These are phyloP conservation scores for Phrynocephalus forsythii DNA, from an alignment of 2,797 vertebrate genomes.

Conservation along the genomic window DNA sequence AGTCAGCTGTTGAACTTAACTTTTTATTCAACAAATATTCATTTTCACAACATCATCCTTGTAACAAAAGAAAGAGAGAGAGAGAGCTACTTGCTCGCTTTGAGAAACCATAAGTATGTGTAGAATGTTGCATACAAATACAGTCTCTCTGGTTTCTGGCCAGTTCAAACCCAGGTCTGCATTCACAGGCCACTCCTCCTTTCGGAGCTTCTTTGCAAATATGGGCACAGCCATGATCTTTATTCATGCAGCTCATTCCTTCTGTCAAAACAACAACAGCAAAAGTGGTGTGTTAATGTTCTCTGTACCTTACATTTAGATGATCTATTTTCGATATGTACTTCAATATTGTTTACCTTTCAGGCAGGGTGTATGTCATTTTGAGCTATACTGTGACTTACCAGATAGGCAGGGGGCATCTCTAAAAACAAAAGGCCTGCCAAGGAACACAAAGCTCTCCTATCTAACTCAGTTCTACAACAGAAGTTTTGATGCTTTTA, in stretches of 20 bases:
- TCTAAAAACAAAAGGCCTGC: background rate
- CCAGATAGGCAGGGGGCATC: too few species aligned
- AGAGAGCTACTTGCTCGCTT: constrained; percentile 21
- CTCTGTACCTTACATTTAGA: background rate
- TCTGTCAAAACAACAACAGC: constrained; percentile 83
- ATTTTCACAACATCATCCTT: accelerated
- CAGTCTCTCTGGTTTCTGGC: constrained; percentile 95
- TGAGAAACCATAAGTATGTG: constrained; percentile 24
- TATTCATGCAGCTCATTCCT: constrained; percentile 99
- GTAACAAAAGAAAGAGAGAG: too few species aligned
- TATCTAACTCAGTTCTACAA: background rate
- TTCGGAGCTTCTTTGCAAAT: constrained; percentile 96
- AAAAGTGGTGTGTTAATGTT: constrained; percentile 37
- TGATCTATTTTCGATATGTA: background rate
- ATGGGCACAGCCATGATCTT: constrained; percentile 95
- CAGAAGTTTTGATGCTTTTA: background rate
- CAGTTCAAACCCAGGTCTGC: constrained; percentile 95
- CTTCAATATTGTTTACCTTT: background rate
- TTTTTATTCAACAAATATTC: background rate
- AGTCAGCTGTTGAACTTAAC: background rate
- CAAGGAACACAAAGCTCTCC: background rate
- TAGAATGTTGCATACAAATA: constrained; percentile 85
- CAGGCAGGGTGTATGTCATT: too few species aligned
- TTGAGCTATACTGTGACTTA: too few species aligned
- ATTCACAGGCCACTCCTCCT: constrained; percentile 93